These are phyloP conservation scores for Macroramphosus scolopax DNA, from an alignment of 2,797 vertebrate genomes.

Conservation along the genomic window DNA sequence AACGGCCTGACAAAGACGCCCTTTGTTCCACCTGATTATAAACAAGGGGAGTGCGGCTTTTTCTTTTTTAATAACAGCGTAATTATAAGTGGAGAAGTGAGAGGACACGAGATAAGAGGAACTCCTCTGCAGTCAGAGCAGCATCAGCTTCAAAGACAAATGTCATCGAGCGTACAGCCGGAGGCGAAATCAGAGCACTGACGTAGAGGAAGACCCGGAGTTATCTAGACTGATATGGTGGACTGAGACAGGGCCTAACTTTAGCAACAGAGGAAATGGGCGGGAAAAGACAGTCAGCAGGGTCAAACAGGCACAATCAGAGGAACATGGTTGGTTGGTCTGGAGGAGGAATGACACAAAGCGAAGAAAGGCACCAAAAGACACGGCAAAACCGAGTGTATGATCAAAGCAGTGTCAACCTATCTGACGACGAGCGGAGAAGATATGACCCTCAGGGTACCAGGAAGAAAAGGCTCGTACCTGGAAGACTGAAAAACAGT, in stretches of 20 bases:
- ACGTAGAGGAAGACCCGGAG: too few relatives aligned
- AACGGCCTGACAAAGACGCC: conserved; percentile 44
- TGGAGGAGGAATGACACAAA: conserved; percentile 5
- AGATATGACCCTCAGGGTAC: conserved; percentile 37
- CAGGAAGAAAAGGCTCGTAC: conserved; percentile 28
- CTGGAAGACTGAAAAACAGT: conserved; percentile 29
- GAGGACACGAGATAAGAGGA: conserved; percentile 19
- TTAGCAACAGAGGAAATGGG: conserved; percentile 62
- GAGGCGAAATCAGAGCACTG: too few relatives aligned
- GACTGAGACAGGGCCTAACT: conserved; percentile 50
- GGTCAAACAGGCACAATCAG: conserved; percentile 40
- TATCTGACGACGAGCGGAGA: conserved; percentile 34
- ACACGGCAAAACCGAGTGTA: too few relatives aligned
- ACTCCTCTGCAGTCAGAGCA: conserved; percentile 19
- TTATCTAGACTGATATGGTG: conserved; percentile 50
- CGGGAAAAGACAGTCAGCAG: conserved; percentile 28
- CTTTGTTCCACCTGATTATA: conserved; percentile 64
- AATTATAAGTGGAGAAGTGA: conserved; percentile 28
- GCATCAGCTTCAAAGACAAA: conserved; percentile 26
- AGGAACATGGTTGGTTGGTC: conserved; percentile 19
- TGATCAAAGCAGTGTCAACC: conserved; percentile 39
- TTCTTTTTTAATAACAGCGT: conserved; percentile 54
- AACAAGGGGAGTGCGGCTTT: conserved; percentile 27
- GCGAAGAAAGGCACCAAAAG: too few relatives aligned
- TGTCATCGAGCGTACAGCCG: conserved; percentile 17